Evolutionary conservation across 37 sponge, comb jelly and placozoan genomes (phyloP), one percentile per base, ranked within the genome.

Genomic region (Mnemiopsis leidyi): DNA sequence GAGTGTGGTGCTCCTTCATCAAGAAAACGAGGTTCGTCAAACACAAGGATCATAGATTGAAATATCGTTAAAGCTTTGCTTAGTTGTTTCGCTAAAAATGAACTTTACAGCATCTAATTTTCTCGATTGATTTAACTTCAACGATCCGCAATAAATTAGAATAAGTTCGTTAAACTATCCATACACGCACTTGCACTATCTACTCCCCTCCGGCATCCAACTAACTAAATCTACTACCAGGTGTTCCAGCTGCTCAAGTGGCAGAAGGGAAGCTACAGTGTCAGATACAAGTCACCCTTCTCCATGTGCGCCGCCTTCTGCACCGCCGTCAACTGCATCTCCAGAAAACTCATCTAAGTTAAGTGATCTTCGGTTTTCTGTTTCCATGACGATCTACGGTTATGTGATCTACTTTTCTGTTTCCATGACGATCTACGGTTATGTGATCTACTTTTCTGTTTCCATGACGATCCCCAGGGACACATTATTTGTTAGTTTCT

Each of bases 301-400:
- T 85, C 90, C 61, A 85, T 85, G 90, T 85, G 90, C 61, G 90
- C 90, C 0, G 90, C 90, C 23, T 85, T 85, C 90, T 85, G 90
- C 23, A 85, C 90, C 48, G 90, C 90, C 2, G 90, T 85, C 90
- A 85, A 39, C 61, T 85, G 90, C 36, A 85, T 85, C 90, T 85
- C 90, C 40, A 38, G 90, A 20, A 85, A 85, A 39, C 90, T 85
- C 16, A 85, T 85, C 13, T 85, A 40, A 85, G 13, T 48, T 13
- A 48, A 5, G 61, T 48, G 61, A 13, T n/a, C n/a, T n/a, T n/a
- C n/a, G n/a, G n/a, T n/a, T n/a, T n/a, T n/a, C n/a, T 48, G 61
- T 48, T 48, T 18, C 61, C 61, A 18, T 48, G 61, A 48, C 61
- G 13, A 48, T 13, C 9, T 48, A 13, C 13, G 61, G 13, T 48